Evolutionary conservation across 2,797 vertebrate genomes (phyloP).

Genomic region (Vespertilio murinus): DNA sequence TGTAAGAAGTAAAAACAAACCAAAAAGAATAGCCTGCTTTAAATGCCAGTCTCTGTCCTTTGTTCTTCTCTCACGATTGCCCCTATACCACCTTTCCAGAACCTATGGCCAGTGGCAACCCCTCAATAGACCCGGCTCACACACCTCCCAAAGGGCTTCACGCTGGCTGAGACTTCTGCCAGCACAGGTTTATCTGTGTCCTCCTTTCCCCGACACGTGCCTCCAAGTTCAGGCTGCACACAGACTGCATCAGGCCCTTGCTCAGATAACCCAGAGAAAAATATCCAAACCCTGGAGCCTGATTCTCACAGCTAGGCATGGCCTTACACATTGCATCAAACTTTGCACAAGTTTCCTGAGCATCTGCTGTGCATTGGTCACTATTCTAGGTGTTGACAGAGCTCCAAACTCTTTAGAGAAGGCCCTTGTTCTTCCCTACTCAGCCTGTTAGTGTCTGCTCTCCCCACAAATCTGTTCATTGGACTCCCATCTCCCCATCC

Average conservation of each 20-base stretch:
- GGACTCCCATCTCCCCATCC: background rate
- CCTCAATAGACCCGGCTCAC: background rate
- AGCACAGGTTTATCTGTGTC: background rate
- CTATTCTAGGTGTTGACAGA: background rate
- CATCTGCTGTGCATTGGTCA: background rate
- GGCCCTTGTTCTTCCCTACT: background rate
- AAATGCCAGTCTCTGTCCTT: background rate
- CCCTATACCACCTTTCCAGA: background rate
- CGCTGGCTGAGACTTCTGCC: too few relatives aligned
- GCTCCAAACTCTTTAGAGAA: background rate
- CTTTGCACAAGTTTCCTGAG: background rate
- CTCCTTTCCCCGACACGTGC: rapidly evolving
- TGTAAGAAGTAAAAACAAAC: too few relatives aligned
- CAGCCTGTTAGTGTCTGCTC: background rate
- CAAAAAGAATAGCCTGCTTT: background rate
- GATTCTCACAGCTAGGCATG: background rate
- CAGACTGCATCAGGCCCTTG: background rate
- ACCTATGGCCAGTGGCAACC: rapidly evolving
- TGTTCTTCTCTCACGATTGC: background rate
- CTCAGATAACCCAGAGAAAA: background rate
- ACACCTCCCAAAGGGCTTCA: background rate
- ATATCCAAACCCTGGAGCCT: background rate
- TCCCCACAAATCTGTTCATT: background rate
- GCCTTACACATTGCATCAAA: background rate
- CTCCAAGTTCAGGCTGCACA: background rate